Conservation (phyloP, 2,797 vertebrate species). For the Fistularia commersonii region DNA sequence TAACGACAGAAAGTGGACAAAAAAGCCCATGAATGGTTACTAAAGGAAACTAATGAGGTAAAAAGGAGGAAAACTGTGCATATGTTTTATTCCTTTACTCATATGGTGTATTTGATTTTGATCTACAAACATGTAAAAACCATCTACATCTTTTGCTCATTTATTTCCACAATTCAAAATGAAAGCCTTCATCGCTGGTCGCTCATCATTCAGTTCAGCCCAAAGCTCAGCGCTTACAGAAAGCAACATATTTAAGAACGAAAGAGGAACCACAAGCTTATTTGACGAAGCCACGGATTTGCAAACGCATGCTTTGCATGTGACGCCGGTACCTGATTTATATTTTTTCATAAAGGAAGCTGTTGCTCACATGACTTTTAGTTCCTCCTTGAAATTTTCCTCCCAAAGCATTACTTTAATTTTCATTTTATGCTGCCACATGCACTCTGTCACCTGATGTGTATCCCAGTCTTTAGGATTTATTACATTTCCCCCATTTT, state of each 20-base stretch:
- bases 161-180: no score
- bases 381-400: constrained; percentile 13
- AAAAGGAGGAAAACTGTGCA: no score
- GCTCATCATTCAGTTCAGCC: no score
- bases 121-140: no score
- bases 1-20: no score
- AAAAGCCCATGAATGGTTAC: no score
- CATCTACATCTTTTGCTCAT: no score
- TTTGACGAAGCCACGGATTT: background rate
- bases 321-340: constrained; percentile 15
- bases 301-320: background rate
- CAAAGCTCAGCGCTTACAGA: no score
- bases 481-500: constrained; percentile 33
- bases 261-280: constrained; percentile 3
- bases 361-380: constrained; percentile 7
- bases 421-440: constrained; percentile 24
- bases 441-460: constrained; percentile 5
- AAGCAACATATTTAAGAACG: constrained; percentile 15
- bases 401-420: constrained; percentile 28
- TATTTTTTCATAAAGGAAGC: constrained; percentile 24
- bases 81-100: no score
- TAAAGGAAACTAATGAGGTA: no score
- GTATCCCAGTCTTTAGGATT: constrained; percentile 25
- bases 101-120: no score
- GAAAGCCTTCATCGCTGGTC: no score